Base-by-base conservation (phyloP, 1,140 invertebrate genomes). In the Sipha flava region DNA sequence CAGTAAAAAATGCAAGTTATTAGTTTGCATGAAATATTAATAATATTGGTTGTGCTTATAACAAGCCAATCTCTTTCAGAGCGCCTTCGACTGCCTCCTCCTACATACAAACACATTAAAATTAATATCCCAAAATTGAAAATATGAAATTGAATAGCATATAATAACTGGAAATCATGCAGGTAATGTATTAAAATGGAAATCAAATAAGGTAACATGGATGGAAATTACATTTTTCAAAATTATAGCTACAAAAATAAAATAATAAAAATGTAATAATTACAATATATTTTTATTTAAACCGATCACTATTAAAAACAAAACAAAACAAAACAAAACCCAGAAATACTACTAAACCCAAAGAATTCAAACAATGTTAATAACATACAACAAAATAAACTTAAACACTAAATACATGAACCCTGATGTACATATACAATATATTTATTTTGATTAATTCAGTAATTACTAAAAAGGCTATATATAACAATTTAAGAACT, bases 51-150 rank as follows among this genome's bases (percentile, higher is more conserved):
- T 77, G 52, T 52, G n/a, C 21, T 77, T 52, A 77, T 77, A 93
- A 90, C 86, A 93, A 89, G 86, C 92, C 92, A 88, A 93, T 91
- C 85, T 93, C 92, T 88, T 90, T 89, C 86, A 93, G 90, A 85
- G 92, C 91, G 86, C 91, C 91, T 88, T 93, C 92, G 85, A 93
- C 90, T 85, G 91, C 92, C 89, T 93, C 92, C 84, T 93, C 92
- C 92, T 93, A 87, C 64, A 84, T 82, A 80, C 64, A 64, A 81
- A 81, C 47, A 64, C 6, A 80, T 79, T 47, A 70, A 45, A 14
- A 70, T 77, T 54, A 77, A 59, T 54, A 77, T 54, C 54, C 72
- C 47, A 54, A 37, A 54, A 47, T 64, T 79, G 26, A 64, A 57
- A 54, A 79, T 45, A 64, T 64, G 40, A 47, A 66, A 64, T 40